A percentile compares a stretch with the other conserved stretches of the same genome.
Conservation (phyloP, 2,888 invertebrate species). For the Panzeria rudis region DNA sequence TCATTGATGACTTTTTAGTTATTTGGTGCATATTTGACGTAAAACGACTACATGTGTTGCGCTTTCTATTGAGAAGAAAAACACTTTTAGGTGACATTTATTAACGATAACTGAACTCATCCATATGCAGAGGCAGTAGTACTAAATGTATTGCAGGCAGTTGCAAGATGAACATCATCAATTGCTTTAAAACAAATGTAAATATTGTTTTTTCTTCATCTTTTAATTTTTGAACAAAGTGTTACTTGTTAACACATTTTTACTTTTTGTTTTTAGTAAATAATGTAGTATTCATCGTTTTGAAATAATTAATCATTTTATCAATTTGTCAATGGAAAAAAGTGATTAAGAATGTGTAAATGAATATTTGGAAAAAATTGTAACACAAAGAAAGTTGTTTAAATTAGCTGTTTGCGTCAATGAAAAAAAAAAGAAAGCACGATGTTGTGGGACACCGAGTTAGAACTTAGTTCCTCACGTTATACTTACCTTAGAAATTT, state of each 20-base stretch:
- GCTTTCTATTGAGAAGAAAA: slow-evolving; percentile 5
- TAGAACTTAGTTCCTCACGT: no score
- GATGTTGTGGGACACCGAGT: no score
- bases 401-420: neutral
- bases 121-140: slow-evolving; percentile 38
- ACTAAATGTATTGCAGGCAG: slow-evolving; percentile 24
- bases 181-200: slow-evolving; percentile 17
- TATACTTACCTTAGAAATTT: no score
- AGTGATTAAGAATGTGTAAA: neutral
- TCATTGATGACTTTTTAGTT: slow-evolving; percentile 62
- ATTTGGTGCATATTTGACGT: slow-evolving; percentile 57
- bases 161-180: slow-evolving; percentile 23
- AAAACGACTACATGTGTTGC: slow-evolving; percentile 54
- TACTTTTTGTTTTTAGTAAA: slow-evolving; percentile 45
- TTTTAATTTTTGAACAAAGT: slow-evolving; percentile 52
- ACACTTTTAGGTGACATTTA: slow-evolving; percentile 70
- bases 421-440: no score
- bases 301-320: slow-evolving; percentile 56
- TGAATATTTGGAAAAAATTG: neutral
- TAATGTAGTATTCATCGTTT: slow-evolving; percentile 28
- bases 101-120: slow-evolving; percentile 70
- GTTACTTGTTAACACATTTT: slow-evolving; percentile 71
- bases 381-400: slow-evolving; percentile 5
- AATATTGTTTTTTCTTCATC: slow-evolving; percentile 3
- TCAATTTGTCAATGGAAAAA: slow-evolving; percentile 59